A percentile compares a stretch with the other conserved stretches of the same genome.
Conservation (phyloP, 2,888 invertebrate genomes). For the Abrostola triplasia region DNA sequence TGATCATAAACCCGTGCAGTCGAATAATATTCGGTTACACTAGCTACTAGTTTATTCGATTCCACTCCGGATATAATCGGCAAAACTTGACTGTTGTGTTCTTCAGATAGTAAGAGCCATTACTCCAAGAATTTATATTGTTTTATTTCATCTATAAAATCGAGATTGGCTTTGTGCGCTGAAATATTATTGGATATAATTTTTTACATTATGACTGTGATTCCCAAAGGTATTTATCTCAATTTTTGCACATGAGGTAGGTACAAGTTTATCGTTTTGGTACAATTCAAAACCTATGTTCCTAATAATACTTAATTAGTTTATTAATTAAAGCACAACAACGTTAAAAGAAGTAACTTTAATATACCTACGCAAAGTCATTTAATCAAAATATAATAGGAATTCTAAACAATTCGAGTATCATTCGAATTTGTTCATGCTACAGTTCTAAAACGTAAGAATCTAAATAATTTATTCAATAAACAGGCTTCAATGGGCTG, state of each 20-base stretch:
- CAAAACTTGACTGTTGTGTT: constrained; percentile 19
- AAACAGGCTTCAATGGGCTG: constrained; percentile 58
- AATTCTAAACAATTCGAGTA: constrained; percentile 41
- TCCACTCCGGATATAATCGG: constrained; percentile 10
- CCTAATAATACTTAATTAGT: too few species aligned
- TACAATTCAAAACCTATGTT: too few species aligned
- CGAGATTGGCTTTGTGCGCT: too few species aligned
- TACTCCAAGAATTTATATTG: too few species aligned
- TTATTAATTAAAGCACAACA: too few species aligned
- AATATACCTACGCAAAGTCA: background rate
- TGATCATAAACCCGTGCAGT: background rate
- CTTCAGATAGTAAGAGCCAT: too few species aligned
- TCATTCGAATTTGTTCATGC: constrained; percentile 37
- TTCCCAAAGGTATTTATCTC: too few species aligned
- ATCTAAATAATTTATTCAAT: constrained; percentile 62
- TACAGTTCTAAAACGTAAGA: constrained; percentile 52
- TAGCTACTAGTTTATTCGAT: constrained; percentile 4
- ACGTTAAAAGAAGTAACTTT: background rate
- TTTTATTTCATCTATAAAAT: too few species aligned
- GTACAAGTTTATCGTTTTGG: too few species aligned
- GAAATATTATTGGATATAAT: too few species aligned
- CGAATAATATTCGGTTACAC: background rate
- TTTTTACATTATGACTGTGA: too few species aligned
- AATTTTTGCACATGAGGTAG: too few species aligned
- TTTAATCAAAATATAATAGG: constrained; percentile 26